phyloP scores from a whole-genome alignment of 2,888 invertebrate genomes.

The Lottia gigantea region DNA sequence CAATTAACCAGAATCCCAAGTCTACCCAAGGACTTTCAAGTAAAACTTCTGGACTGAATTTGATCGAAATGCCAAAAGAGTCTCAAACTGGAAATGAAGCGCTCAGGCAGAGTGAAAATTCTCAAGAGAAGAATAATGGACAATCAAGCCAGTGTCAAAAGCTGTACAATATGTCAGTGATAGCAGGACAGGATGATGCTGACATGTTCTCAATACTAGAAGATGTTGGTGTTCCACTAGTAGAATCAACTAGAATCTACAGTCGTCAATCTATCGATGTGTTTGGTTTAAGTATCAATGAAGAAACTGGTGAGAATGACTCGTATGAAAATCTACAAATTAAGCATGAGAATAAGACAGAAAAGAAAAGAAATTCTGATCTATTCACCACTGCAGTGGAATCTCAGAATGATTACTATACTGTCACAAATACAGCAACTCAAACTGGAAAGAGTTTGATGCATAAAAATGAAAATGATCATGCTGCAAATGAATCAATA shows the following conservation, averaged over 20 bases:
- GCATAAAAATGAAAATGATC: not conserved
- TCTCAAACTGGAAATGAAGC: constrained; percentile 10
- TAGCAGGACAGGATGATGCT: not conserved
- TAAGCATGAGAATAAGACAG: not conserved
- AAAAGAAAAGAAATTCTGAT: constrained; percentile 1
- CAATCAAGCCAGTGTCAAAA: constrained; percentile 19
- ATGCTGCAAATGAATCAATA: not conserved
- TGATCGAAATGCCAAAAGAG: not conserved
- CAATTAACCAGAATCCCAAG: no score
- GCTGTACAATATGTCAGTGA: not conserved
- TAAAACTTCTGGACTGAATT: no score
- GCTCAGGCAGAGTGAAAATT: not conserved
- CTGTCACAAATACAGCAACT: not conserved
- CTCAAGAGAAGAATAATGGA: constrained; percentile 22
- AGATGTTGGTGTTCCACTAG: constrained; percentile 41
- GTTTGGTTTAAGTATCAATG: constrained; percentile 6
- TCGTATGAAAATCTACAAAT: constrained; percentile 23
- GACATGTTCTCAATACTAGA: constrained; percentile 27
- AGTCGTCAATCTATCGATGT: constrained; percentile 38
- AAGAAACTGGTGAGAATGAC: constrained; percentile 18
- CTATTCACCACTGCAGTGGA: not conserved
- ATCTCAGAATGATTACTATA: not conserved
- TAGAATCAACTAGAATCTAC: constrained; percentile 54
- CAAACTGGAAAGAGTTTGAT: not conserved
- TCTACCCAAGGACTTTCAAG: no score